These are phyloP conservation scores for Lapara coniferarum DNA, from an alignment of 2,888 invertebrate species.

Conservation along the genomic window DNA sequence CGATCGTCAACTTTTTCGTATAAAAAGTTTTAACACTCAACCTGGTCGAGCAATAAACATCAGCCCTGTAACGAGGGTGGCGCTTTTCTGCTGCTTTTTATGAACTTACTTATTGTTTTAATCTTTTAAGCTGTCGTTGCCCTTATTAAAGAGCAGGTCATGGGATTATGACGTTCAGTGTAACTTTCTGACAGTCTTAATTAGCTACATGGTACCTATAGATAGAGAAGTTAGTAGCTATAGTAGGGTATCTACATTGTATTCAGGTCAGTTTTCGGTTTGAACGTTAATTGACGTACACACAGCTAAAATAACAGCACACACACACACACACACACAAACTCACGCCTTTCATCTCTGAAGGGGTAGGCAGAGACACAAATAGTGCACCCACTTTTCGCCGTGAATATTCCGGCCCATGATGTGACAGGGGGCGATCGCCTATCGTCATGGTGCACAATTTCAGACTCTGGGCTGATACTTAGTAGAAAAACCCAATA, in stretches of 20 bases:
- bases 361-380: too few relatives aligned
- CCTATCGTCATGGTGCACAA: too few relatives aligned
- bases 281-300: too few relatives aligned
- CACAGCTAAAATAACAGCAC: too few relatives aligned
- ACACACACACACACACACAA: too few relatives aligned
- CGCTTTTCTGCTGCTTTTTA: slow-evolving; percentile 49
- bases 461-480: too few relatives aligned
- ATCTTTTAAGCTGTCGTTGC: slow-evolving; percentile 56
- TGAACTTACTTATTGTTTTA: slow-evolving; percentile 65
- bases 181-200: slow-evolving; percentile 15
- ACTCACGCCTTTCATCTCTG: too few relatives aligned
- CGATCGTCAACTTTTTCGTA: slow-evolving; percentile 73
- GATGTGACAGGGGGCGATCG: too few relatives aligned
- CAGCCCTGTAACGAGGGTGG: slow-evolving; percentile 43
- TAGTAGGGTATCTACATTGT: neutral
- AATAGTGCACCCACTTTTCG: too few relatives aligned
- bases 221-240: too few relatives aligned
- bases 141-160: slow-evolving; percentile 23
- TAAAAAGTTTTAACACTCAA: slow-evolving; percentile 71
- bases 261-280: neutral
- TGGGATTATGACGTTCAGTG: slow-evolving; percentile 18
- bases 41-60: slow-evolving; percentile 62
- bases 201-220: neutral
- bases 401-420: too few relatives aligned
- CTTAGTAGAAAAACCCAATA: too few relatives aligned